phyloP scores from a whole-genome alignment of 2,888 invertebrate genomes.

The Micoletzkya japonica region DNA sequence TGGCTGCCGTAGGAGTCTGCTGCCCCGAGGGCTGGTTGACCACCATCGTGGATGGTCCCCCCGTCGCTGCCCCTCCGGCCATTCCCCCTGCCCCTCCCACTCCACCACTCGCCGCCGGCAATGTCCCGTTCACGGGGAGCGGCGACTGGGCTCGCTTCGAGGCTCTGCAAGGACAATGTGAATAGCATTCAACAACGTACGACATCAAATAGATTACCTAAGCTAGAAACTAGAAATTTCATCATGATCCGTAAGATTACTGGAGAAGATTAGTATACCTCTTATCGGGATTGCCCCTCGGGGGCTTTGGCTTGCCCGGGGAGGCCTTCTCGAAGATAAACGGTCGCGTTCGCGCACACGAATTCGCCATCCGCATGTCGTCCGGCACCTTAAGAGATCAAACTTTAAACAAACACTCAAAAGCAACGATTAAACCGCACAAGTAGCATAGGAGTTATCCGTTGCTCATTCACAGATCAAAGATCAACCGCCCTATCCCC shows the following conservation, averaged over 20 bases:
- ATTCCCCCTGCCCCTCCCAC: too few species aligned
- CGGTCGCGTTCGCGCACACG: constrained; percentile 22
- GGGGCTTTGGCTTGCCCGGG: background rate
- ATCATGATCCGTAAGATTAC: background rate
- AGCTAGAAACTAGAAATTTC: background rate
- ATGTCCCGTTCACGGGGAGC: too few species aligned
- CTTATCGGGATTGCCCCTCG: constrained; percentile 21
- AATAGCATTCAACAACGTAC: too few species aligned
- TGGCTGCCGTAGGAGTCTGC: too few species aligned
- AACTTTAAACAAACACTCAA: background rate
- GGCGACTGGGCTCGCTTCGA: too few species aligned
- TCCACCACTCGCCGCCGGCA: too few species aligned
- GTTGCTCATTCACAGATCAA: too few species aligned
- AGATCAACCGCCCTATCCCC: background rate
- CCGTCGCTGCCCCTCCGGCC: too few species aligned
- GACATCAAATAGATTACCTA: background rate
- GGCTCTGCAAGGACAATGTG: too few species aligned
- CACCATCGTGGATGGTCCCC: too few species aligned
- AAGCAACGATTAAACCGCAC: background rate
- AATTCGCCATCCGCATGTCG: background rate
- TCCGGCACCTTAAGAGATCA: background rate
- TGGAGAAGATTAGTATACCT: background rate
- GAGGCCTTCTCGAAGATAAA: background rate
- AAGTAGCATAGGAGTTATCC: background rate
- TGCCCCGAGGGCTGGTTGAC: too few species aligned